These are phyloP conservation scores for mouse (Mus musculus) DNA, from an alignment of 2,113 vertebrate species.

Conservation along the genomic window GRCm39 chr3:65660001-65660500, in stretches of 20 bases:
- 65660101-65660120: neutral
- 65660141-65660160: neutral
- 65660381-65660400: neutral
- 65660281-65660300: neutral
- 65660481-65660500: too few relatives aligned
- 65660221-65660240: neutral
- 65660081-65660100: constrained; percentile 16
- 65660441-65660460: too few relatives aligned
- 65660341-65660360: neutral
- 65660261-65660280: neutral
- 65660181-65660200: neutral
- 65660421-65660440: too few relatives aligned
- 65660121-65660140: neutral
- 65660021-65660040: neutral
- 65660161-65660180: neutral
- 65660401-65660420: too few relatives aligned
- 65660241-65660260: neutral
- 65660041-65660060: neutral
- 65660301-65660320: neutral
- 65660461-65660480: too few relatives aligned
- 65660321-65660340: neutral
- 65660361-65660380: neutral
- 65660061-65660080: neutral
- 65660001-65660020: neutral
- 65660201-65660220: too few relatives aligned